Conservation (phyloP, 2,797 vertebrate genomes). For the Pantherophis alleghaniensis region DNA sequence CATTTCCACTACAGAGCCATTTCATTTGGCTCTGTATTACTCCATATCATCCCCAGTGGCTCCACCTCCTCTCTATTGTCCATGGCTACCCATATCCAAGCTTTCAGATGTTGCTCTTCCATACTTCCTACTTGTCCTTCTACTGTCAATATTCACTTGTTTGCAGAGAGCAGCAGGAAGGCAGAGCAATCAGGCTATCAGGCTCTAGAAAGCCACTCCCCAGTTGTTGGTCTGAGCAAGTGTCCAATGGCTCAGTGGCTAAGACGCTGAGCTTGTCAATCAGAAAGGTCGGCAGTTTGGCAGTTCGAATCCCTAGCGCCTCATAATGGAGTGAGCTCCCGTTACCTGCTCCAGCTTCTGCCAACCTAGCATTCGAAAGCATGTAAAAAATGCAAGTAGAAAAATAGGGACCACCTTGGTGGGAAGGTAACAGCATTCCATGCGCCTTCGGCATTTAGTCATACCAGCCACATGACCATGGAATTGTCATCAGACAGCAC, state of each 20-base stretch:
- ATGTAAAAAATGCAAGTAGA: no score
- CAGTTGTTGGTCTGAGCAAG: not conserved
- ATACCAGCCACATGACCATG: no score
- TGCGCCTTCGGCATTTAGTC: no score
- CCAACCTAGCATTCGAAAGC: no score
- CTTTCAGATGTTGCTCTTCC: not conserved
- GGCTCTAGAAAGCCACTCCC: not conserved
- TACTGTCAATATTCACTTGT: not conserved
- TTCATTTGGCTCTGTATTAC: not conserved
- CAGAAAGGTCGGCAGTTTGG: no score
- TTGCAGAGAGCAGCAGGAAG: not conserved
- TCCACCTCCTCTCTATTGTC: not conserved
- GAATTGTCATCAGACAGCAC: no score
- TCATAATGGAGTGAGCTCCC: no score
- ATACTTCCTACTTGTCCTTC: not conserved
- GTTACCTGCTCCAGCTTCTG: no score
- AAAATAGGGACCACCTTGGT: no score
- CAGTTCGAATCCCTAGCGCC: no score
- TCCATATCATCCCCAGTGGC: not conserved
- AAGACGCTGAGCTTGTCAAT: no score
- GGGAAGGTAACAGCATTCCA: no score
- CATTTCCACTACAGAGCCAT: not conserved
- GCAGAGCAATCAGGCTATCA: not conserved
- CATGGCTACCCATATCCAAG: not conserved
- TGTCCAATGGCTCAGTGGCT: not conserved